phyloP scores from a whole-genome alignment of 2,888 invertebrate genomes.

The Rhagonycha lutea region DNA sequence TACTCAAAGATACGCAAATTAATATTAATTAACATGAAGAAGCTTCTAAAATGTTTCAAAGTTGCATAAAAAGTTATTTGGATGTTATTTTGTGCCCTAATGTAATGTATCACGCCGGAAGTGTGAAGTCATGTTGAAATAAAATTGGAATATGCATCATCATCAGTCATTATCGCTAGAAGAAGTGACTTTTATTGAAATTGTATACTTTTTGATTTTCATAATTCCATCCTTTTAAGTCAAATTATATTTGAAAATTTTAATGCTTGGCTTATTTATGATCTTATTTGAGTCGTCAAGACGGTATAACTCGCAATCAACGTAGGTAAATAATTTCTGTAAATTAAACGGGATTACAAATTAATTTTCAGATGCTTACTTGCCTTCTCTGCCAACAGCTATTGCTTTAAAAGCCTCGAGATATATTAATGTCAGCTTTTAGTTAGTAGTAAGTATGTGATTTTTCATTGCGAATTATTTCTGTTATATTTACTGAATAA shows the following conservation, averaged over 20 bases:
- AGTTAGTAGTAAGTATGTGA: not conserved
- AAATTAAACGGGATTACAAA: not conserved
- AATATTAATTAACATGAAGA: not conserved
- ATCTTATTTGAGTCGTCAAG: not conserved
- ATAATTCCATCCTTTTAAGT: not conserved
- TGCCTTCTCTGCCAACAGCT: not conserved
- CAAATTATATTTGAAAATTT: not conserved
- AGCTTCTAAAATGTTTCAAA: not conserved
- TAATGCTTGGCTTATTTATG: not conserved
- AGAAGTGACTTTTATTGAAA: not conserved
- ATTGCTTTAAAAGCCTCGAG: not conserved
- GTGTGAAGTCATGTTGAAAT: not conserved
- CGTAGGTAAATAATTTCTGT: not conserved
- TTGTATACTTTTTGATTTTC: not conserved
- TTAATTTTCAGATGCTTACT: not conserved
- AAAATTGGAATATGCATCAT: not conserved
- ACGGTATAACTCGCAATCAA: not conserved
- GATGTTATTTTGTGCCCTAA: not conserved
- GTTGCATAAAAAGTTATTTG: not conserved
- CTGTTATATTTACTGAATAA: not conserved
- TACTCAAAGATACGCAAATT: not conserved
- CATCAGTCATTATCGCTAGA: not conserved
- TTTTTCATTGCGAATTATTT: not conserved
- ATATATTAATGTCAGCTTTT: not conserved
- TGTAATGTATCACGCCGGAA: not conserved